Evolutionary conservation across 1,140 invertebrate species (phyloP).

Genomic region (Matsumurasca onukii): DNA sequence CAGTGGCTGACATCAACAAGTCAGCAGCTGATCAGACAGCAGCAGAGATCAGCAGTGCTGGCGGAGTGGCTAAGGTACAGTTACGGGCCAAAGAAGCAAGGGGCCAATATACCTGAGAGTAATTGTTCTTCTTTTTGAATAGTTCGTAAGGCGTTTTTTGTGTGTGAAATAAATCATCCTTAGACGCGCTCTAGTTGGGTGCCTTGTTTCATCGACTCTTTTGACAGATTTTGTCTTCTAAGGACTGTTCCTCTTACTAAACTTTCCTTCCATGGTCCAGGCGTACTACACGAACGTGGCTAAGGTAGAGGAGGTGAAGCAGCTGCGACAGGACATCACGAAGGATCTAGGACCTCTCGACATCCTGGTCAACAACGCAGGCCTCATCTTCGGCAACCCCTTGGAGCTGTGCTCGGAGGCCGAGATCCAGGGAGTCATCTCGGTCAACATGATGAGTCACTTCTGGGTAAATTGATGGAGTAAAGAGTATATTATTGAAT

Average conservation of each 20-base stretch:
- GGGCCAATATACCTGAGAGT: no score
- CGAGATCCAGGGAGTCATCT: slow-evolving; percentile 30
- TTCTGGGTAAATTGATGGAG: slow-evolving; percentile 40
- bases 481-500: no score
- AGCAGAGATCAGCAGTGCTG: slow-evolving; percentile 42
- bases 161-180: no score
- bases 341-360: slow-evolving; percentile 29
- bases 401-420: neutral
- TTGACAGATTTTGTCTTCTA: no score
- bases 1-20: slow-evolving; percentile 64
- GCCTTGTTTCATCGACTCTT: no score
- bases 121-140: no score
- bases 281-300: slow-evolving; percentile 33
- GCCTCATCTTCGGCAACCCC: neutral
- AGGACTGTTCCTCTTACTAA: no score
- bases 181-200: no score
- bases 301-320: slow-evolving; percentile 22
- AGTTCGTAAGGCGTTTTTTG: no score
- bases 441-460: slow-evolving; percentile 36
- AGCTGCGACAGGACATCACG: slow-evolving; percentile 11
- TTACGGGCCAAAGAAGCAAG: no score
- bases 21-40: slow-evolving; percentile 54
- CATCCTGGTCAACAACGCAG: slow-evolving; percentile 38
- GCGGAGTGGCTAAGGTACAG: slow-evolving; percentile 27
- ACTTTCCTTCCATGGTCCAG: no score